These are phyloP conservation scores for Megaptera novaeangliae DNA, from an alignment of 2,113 vertebrate genomes.

Conservation along the genomic window DNA sequence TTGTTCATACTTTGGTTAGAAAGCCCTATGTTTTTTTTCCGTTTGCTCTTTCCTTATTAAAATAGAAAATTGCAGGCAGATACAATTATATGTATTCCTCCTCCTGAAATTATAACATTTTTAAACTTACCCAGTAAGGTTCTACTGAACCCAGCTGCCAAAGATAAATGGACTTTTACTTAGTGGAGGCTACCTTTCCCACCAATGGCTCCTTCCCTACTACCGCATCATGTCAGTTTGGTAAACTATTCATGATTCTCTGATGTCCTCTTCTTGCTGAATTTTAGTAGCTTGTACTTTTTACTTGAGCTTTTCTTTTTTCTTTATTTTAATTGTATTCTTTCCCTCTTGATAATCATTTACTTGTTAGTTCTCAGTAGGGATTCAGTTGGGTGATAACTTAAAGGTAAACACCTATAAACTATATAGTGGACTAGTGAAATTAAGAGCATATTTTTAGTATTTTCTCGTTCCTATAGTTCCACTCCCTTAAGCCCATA, in stretches of 20 bases:
- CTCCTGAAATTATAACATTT: conserved; percentile 22
- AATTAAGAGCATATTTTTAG: conserved; percentile 3
- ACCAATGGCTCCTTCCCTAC: neutral
- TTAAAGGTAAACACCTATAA: conserved; percentile 5
- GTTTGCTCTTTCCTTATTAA: conserved; percentile 20
- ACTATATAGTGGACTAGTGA: neutral
- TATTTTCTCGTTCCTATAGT: conserved; percentile 17
- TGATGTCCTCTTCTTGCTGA: neutral
- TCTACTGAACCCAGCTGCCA: neutral
- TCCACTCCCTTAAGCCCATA: neutral
- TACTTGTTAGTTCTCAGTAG: neutral
- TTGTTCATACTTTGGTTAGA: neutral
- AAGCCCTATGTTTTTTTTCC: neutral
- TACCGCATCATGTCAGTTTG: neutral
- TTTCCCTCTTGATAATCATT: neutral
- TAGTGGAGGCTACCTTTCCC: neutral
- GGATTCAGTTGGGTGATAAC: conserved; percentile 28
- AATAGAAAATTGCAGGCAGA: neutral
- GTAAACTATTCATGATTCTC: neutral
- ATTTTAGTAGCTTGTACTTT: neutral
- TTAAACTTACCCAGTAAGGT: neutral
- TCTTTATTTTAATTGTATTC: neutral
- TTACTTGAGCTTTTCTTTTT: conserved; percentile 17
- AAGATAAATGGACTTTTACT: neutral
- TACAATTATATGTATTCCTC: conserved; percentile 7